Evolutionary conservation across 2,113 vertebrate species (phyloP).

Genomic region (Sapayoa aenigma): DNA sequence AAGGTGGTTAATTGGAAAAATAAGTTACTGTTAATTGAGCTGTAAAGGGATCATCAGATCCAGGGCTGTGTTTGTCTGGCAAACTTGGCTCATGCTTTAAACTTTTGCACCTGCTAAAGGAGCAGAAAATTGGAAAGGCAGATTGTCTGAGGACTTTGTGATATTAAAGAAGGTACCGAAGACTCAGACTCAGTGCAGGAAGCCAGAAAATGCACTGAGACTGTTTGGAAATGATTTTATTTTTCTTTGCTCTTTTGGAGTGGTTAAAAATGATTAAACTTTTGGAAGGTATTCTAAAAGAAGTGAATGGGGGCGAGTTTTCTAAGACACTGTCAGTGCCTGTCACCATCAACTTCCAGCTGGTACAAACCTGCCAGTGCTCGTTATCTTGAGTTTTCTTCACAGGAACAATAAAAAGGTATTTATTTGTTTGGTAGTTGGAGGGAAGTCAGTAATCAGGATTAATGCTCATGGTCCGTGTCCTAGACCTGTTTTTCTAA

Average conservation of each 20-base stretch:
- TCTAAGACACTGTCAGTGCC: neutral
- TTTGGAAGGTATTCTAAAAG: neutral
- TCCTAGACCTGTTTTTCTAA: neutral
- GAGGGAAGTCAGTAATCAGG: neutral
- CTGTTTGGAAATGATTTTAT: neutral
- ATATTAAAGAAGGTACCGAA: neutral
- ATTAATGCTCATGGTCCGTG: neutral
- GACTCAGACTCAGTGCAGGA: neutral
- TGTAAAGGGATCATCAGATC: neutral
- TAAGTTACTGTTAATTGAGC: neutral
- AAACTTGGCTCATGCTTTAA: neutral
- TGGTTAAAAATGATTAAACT: neutral
- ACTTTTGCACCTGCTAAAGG: neutral
- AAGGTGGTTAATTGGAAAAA: neutral
- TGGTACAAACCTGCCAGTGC: neutral
- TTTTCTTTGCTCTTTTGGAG: neutral
- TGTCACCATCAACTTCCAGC: neutral
- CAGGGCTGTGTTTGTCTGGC: neutral
- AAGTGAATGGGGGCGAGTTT: neutral
- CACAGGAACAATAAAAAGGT: neutral
- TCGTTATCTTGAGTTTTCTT: neutral
- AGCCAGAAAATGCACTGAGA: neutral
- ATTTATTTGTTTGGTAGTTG: neutral
- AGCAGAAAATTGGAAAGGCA: neutral
- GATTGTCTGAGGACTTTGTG: neutral